Base-by-base conservation (phyloP, 2,888 invertebrate genomes). In the Lasioglossum pauxillum region DNA sequence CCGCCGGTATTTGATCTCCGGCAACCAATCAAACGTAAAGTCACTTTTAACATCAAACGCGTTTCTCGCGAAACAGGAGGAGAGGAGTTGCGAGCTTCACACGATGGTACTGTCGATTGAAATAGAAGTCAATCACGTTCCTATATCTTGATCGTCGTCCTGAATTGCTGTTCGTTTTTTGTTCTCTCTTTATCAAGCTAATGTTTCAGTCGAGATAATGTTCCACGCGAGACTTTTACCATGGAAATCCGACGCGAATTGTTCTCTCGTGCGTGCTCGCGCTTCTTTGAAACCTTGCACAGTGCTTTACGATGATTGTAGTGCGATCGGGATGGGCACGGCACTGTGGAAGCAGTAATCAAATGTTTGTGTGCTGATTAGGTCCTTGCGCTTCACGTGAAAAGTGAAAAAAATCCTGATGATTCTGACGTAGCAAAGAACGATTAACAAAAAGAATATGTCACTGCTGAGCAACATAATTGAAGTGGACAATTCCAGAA, bases 1-100 rank as follows among this genome's bases (percentile, higher is more conserved):
- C 27, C 38, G 14, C 19, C 38, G n/a, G 23, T 23, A 31, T 67
- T 46, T 49, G 46, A n/a, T 49, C 35, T 49, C 49, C 44, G 27
- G 67, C 0, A n/a, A 67, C 77, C 10, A 38, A 49, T 69, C 35
- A 77, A 77, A 69, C 77, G 77, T 46, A 16, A 76, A 67, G 77
- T 77, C 67, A 49, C 77, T 77, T 69, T 77, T 69, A 53, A 75
- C 53, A 38, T 53, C 75, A 57, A 75, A 38, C 57, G 38, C 38
- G 10, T 16, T 38, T n/a, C n/a, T 27, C 57, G 75, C 41, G 53
- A 41, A 60, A 75, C 38, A 75, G 60, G 49, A n/a, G 23, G 49
- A 14, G 53, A 38, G 14, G 38, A 35, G 35, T 14, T 12, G 49
- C 49, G 74, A 74, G 38, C 35, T 75, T 38, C 57, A 27, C 75